Evolutionary conservation across 2,888 invertebrate genomes (phyloP), one percentile per base, ranked within the genome.

Genomic region (Catocala fraxini): DNA sequence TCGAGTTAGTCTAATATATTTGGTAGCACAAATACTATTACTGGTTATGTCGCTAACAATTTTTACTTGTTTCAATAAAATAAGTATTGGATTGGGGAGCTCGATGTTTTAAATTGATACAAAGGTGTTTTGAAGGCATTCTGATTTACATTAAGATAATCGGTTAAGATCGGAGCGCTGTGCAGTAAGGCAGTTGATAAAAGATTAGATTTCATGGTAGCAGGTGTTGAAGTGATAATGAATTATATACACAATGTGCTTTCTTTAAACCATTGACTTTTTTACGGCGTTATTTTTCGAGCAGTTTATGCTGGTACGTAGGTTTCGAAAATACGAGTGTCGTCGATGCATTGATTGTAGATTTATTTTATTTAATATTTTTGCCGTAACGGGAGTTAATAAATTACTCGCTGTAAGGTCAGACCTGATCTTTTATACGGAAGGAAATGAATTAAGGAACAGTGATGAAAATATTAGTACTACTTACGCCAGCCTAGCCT

Each of bases 121-220:
- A 65, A 71, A 78, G 70, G 79, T 80, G 80, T 77, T 60, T 79
- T 70, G 65, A 73, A 75, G 59, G 71, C 68, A 75, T 79, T 71
- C 63, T 51, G 75, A 83, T 83, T 73, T 70, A 72, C 75, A 79
- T 80, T 74, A 68, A 80, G 78, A 82, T 82, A 77, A 68, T 67
- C 65, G 62, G 65, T 73, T 73, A 64, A 77, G 74, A 80, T 80
- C 56, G 59, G 56, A 81, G 76, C 72, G 63, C 65, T 66, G 63
- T 73, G 63, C 46, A 55, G 63, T 68, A 63, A 66, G 51, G 35
- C 11, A 7, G 57, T 73, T 75, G 78, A 81, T 78, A 73, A 74
- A 59, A 80, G 76, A 80, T 81, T 70, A 77, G 75, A 77, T 80
- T 70, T 75, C 69, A 70, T 72, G 60, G 75, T 71, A 73, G 67